Conservation (phyloP, 2,888 invertebrate genomes). For the Ctenicera cuprea region DNA sequence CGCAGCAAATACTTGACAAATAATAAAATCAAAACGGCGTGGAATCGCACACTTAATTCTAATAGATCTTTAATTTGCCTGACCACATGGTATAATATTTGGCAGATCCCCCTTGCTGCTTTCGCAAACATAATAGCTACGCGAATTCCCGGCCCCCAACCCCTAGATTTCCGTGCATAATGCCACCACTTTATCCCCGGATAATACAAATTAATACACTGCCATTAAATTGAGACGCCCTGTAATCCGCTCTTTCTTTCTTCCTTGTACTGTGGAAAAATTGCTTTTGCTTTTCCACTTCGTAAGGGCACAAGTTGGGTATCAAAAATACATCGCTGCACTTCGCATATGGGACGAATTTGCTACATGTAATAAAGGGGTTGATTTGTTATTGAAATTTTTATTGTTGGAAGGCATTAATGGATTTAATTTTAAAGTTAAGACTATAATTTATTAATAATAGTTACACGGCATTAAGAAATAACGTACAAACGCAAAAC, state of each 20-base stretch:
- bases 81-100: constrained; percentile 70
- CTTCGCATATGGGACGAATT: constrained; percentile 68
- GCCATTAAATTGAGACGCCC: constrained; percentile 70
- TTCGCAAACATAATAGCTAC: constrained; percentile 58
- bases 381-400: constrained; percentile 9
- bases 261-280: constrained; percentile 8
- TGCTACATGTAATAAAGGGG: constrained; percentile 39
- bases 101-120: constrained; percentile 58
- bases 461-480: no score
- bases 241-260: constrained; percentile 62
- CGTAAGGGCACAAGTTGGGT: constrained; percentile 5
- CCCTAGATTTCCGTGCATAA: constrained; percentile 69
- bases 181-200: constrained; percentile 70
- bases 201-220: constrained; percentile 72
- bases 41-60: constrained; percentile 40
- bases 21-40: constrained; percentile 24
- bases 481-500: no score
- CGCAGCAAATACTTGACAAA: neutral
- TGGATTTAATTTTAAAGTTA: neutral
- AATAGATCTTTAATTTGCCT: constrained; percentile 72
- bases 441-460: no score
- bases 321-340: constrained; percentile 59
- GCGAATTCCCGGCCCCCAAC: constrained; percentile 62
- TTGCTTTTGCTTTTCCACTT: constrained; percentile 12
- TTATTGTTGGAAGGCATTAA: neutral